A percentile compares a stretch with the other conserved stretches of the same genome.
phyloP scores from a whole-genome alignment of 2,113 vertebrate genomes.

The Anseranas semipalmata region DNA sequence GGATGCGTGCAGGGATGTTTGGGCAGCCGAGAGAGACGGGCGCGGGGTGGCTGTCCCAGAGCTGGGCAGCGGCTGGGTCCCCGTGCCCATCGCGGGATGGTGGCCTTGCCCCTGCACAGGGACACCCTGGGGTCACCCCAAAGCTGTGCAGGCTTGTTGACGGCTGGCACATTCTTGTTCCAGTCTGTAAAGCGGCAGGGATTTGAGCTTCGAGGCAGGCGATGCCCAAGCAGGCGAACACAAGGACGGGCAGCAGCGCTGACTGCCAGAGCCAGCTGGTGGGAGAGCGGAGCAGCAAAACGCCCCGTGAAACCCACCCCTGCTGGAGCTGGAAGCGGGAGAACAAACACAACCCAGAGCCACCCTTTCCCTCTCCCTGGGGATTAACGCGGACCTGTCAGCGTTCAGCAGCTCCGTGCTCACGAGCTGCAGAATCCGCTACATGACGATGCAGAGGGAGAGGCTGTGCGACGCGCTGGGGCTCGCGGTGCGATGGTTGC shows the following conservation, averaged over 20 bases:
- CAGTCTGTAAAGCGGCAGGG: background rate
- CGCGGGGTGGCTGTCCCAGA: background rate
- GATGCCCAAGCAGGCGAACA: background rate
- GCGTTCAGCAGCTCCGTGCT: fast-evolving
- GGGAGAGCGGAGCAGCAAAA: background rate
- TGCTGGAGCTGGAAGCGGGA: background rate
- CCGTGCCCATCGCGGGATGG: fast-evolving
- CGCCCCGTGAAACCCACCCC: background rate
- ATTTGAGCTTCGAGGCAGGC: background rate
- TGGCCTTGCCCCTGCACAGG: fast-evolving
- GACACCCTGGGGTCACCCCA: background rate
- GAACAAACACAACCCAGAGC: background rate
- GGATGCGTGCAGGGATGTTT: background rate
- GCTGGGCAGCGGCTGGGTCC: background rate
- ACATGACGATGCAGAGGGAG: background rate
- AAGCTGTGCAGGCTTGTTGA: background rate
- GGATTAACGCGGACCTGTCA: background rate
- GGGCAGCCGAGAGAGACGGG: fast-evolving
- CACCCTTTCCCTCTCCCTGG: background rate
- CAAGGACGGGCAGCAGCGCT: background rate
- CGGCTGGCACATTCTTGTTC: background rate
- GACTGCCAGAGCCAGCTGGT: fast-evolving
- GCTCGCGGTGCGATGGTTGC: fast-evolving
- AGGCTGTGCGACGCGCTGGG: background rate
- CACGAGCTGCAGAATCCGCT: background rate